Evolutionary conservation across 2,888 invertebrate genomes (phyloP), one percentile per base, ranked within the genome.

Genomic region (Sisyra terminalis): DNA sequence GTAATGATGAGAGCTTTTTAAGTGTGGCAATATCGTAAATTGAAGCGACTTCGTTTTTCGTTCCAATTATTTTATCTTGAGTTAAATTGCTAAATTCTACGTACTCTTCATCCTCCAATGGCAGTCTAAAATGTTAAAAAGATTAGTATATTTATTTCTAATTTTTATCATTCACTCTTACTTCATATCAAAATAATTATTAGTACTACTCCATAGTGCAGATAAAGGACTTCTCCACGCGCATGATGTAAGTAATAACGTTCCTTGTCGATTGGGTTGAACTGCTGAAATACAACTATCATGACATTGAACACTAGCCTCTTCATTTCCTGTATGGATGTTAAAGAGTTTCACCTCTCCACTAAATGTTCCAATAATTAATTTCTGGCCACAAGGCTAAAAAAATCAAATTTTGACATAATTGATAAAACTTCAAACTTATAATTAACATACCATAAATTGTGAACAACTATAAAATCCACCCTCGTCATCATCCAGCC

Each of bases 271-370:
- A 54, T 76, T 76, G 24, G 65, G 62, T 63, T 84, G 77, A 56
- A 89, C 71, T 52, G 87, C 78, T 50, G 84, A 82, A 36, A 97
- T 76, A 44, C 84, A 85, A 2, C 89, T 84, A 47, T 86, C 83
- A 61, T 94, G 93, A 45, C 92, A 89, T 46, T 77, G 74, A 52
- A 75, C 76, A 34, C 78, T 74, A 42, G 73, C 76, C 52, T 89
- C 85, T 53, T 92, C 90, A 46, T 75, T 74, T 11, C 85, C 89
- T 37, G 80, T 82, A 52, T 82, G 78, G 32, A 87, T 62, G 59
- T 90, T 93, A 61, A 83, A 89, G 51, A 89, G 71, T 55, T 89
- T 80, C 11, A 96, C 76, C 57, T 94, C 92, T 10, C 97, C 97
- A 30, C 78, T 73, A 48, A 87, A 87, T 2, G 92, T 90, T 38